phyloP scores from a whole-genome alignment of 2,797 vertebrate species.

The Phalanger gymnotis region DNA sequence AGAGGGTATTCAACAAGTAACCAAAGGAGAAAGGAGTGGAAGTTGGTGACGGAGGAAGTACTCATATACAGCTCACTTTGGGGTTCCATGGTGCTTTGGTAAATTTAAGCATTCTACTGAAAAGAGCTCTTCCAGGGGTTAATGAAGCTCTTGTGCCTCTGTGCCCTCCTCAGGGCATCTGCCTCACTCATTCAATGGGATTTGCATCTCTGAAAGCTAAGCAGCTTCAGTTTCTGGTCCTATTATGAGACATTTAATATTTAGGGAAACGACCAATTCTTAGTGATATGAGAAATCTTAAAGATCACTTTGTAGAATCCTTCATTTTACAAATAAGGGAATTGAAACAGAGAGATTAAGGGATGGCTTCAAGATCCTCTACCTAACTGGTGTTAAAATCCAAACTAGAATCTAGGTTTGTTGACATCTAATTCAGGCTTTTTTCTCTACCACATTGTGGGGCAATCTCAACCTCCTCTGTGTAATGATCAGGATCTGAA shows the following conservation, averaged over 20 bases:
- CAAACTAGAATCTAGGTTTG: slow-evolving; percentile 11
- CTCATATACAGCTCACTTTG: neutral
- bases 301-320: neutral
- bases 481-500: slow-evolving; percentile 19
- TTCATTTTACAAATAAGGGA: slow-evolving; percentile 46
- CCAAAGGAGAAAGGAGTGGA: neutral
- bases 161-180: neutral
- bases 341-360: slow-evolving; percentile 1
- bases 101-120: neutral
- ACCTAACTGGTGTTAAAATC: neutral
- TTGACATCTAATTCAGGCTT: slow-evolving; percentile 2
- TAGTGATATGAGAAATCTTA: neutral
- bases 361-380: neutral
- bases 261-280: neutral
- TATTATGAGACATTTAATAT: slow-evolving; percentile 5
- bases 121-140: neutral
- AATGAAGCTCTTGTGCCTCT: neutral
- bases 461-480: slow-evolving; percentile 18
- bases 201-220: slow-evolving; percentile 26
- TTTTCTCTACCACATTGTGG: neutral
- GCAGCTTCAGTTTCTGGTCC: neutral
- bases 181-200: neutral
- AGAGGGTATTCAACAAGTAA: neutral
- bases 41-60: neutral
- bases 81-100: neutral